Conservation (phyloP, 2,797 vertebrate species). For the Sebastes flavidus region DNA sequence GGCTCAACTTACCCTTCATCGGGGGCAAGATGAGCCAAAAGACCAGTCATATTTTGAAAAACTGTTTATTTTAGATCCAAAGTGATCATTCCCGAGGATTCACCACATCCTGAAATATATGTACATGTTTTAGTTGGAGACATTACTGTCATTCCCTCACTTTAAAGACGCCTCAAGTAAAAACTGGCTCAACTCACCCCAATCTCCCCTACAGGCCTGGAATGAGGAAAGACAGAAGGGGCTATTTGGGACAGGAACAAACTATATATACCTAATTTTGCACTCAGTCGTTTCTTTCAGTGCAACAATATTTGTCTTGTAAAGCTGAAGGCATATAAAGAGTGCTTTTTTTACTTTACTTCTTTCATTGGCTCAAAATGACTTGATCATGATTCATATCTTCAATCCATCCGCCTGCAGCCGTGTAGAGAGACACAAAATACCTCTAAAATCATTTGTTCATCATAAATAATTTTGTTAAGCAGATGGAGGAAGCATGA, state of each 20-base stretch:
- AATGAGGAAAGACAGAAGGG: background rate
- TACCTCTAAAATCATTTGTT: constrained; percentile 42
- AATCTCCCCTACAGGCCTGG: background rate
- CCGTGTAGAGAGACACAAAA: constrained; percentile 4
- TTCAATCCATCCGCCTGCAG: constrained; percentile 19
- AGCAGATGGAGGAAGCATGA: constrained; percentile 7
- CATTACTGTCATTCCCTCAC: too few species aligned
- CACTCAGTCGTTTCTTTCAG: background rate
- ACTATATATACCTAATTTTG: background rate
- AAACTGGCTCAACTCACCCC: too few species aligned
- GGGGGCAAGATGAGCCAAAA: too few species aligned
- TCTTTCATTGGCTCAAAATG: constrained; percentile 3
- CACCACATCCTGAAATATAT: too few species aligned
- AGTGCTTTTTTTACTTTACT: background rate
- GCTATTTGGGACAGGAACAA: background rate
- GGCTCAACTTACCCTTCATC: too few species aligned
- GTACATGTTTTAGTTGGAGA: too few species aligned
- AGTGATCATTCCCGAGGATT: too few species aligned
- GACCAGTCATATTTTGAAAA: too few species aligned
- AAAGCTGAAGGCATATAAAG: background rate
- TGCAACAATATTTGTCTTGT: constrained; percentile 7
- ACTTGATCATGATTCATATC: constrained; percentile 24
- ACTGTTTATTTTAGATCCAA: too few species aligned
- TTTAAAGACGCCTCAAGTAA: too few species aligned
- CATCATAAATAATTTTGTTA: constrained; percentile 50